phyloP scores from a whole-genome alignment of 2,888 invertebrate genomes.

The Marasmarcha lunaedactyla region DNA sequence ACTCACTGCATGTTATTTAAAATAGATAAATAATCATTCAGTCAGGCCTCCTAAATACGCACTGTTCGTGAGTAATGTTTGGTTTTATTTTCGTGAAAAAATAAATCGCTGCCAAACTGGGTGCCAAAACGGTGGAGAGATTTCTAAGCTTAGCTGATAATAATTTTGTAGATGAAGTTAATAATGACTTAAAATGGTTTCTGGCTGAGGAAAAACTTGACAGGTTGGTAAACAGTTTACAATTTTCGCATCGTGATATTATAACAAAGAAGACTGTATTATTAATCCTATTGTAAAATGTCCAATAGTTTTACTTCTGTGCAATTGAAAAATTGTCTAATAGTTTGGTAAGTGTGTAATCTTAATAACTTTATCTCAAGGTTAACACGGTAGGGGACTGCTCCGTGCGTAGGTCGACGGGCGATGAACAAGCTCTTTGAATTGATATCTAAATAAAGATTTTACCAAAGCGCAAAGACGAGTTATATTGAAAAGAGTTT shows the following conservation, averaged over 20 bases:
- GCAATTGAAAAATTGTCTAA: too few species aligned
- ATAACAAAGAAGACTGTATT: slow-evolving; percentile 16
- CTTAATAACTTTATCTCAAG: not conserved
- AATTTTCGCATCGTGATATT: slow-evolving; percentile 23
- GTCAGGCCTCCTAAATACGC: too few species aligned
- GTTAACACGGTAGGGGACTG: not conserved
- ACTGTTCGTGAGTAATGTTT: too few species aligned
- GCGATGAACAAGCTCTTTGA: not conserved
- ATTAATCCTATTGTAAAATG: too few species aligned
- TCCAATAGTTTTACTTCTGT: too few species aligned
- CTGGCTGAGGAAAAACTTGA: slow-evolving; percentile 53
- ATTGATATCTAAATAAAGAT: too few species aligned
- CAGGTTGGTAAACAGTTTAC: slow-evolving; percentile 55
- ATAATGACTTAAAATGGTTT: slow-evolving; percentile 64
- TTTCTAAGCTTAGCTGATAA: slow-evolving; percentile 59
- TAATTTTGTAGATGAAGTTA: slow-evolving; percentile 62
- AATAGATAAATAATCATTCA: too few species aligned
- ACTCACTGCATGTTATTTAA: too few species aligned
- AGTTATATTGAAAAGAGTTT: too few species aligned
- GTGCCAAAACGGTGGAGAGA: slow-evolving; percentile 64
- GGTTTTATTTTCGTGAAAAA: too few species aligned
- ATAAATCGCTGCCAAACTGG: slow-evolving; percentile 54
- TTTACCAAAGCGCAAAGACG: too few species aligned
- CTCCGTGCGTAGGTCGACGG: not conserved
- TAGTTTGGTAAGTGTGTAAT: too few species aligned